These are phyloP conservation scores for Lota lota DNA, from an alignment of 2,113 vertebrate genomes.

Conservation along the genomic window DNA sequence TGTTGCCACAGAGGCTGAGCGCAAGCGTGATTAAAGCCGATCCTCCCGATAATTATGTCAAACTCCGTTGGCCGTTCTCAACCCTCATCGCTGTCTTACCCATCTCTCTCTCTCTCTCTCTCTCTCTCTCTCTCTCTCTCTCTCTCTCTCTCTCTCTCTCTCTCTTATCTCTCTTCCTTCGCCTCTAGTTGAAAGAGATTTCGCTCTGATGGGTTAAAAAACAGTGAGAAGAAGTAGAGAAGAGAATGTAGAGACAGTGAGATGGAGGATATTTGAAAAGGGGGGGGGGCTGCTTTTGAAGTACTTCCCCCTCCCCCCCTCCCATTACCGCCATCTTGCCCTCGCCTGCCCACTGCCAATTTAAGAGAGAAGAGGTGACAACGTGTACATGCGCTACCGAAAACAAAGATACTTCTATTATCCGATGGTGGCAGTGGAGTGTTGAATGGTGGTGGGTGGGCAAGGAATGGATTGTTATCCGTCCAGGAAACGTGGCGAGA, in stretches of 20 bases:
- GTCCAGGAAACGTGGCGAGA: background rate
- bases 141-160: too few species aligned
- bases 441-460: background rate
- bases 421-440: background rate
- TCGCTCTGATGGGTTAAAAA: conserved; percentile 30
- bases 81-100: conserved; percentile 31
- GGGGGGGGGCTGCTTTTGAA: background rate
- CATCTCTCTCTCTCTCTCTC: too few species aligned
- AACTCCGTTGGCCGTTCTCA: conserved; percentile 67
- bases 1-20: conserved; percentile 62
- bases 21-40: conserved; percentile 76
- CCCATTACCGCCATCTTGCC: background rate
- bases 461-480: background rate
- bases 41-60: conserved; percentile 74
- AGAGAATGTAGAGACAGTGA: background rate
- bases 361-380: background rate
- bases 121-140: too few species aligned
- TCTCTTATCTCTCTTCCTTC: background rate
- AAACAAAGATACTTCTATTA: too few species aligned
- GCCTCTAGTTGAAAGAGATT: conserved; percentile 76
- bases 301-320: background rate
- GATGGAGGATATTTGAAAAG: background rate
- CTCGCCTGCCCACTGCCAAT: background rate
- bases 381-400: background rate
- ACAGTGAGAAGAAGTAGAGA: background rate